Evolutionary conservation across 2,797 vertebrate genomes (phyloP), one percentile per base, ranked within the genome.

Genomic region (Garrulus glandarius): DNA sequence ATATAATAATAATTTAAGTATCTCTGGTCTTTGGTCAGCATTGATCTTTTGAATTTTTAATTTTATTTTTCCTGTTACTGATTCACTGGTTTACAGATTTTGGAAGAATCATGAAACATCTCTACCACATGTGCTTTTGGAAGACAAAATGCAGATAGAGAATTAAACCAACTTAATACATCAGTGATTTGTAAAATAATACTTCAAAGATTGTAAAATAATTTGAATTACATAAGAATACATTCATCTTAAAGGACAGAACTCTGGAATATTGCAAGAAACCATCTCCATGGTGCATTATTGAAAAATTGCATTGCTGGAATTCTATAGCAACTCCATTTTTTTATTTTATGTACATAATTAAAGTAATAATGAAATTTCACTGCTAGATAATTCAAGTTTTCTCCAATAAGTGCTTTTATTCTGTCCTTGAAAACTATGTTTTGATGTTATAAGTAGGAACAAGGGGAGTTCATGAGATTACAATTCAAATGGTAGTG

Each of bases 141-240:
- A 80, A 95, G 41, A 65, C 61, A 41, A 84, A 64, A 90, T 49
- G 74, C 52, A 84, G 36, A 89, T 3, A 90, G 61, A 93, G 91
- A 82, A 90, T 82, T 91, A 52, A 70, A 44, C 37, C 47, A 95
- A 82, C 19, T 69, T 81, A 95, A 93, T 93, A 94, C 18, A 87
- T 32, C 52, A 60, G 11, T 79, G 50, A 84, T 88, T 82, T 84
- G 63, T 53, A 91, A 93, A 94, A 92, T 50, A 56, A 84, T 79
- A 67, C 23, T 72, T 88, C 67, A 79, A 92, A 94, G 41, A 59
- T 24, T 37, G 32, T 27, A 69, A 87, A 92, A 84, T 84, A 84
- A 91, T 89, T 79, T 70, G 36, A 91, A 74, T 37, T 43, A 37
- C 32, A 12, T 32, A 87, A 68, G 43, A 85, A 72, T 50, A 69